Percentiles rank a stretch among this genome's conserved stretches.
phyloP scores from a whole-genome alignment of 1,140 invertebrate genomes.

The Bombus turneri region DNA sequence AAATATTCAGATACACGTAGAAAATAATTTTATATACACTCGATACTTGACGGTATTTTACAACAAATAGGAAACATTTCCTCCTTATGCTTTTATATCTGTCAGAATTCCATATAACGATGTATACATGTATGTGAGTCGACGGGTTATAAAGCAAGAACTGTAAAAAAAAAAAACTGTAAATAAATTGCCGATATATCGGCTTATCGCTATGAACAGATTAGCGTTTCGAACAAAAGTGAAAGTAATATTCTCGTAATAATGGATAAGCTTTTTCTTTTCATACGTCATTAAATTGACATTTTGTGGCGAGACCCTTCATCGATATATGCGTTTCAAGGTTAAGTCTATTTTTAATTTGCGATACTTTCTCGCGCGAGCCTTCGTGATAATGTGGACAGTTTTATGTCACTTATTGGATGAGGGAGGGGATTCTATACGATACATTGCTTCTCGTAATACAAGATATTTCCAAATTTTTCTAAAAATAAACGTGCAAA shows the following conservation, averaged over 20 bases:
- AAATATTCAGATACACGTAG: neutral
- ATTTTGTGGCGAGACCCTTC: neutral
- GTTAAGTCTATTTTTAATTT: conserved; percentile 17
- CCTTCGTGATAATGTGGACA: neutral
- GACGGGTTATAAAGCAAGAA: neutral
- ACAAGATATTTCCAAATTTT: neutral
- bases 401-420: neutral
- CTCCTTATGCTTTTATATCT: neutral
- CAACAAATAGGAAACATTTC: neutral
- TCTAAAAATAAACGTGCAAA: too few species aligned
- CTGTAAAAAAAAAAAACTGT: neutral
- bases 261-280: neutral
- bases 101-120: neutral
- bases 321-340: conserved; percentile 3
- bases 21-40: neutral
- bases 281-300: neutral
- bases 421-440: neutral
- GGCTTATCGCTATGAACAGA: neutral
- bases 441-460: neutral
- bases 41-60: neutral
- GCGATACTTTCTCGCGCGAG: neutral
- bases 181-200: neutral
- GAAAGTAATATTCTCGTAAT: neutral
- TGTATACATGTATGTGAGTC: neutral
- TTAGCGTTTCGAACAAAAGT: neutral